phyloP scores from a whole-genome alignment of 2,888 invertebrate species.

The Sericinus montela region DNA sequence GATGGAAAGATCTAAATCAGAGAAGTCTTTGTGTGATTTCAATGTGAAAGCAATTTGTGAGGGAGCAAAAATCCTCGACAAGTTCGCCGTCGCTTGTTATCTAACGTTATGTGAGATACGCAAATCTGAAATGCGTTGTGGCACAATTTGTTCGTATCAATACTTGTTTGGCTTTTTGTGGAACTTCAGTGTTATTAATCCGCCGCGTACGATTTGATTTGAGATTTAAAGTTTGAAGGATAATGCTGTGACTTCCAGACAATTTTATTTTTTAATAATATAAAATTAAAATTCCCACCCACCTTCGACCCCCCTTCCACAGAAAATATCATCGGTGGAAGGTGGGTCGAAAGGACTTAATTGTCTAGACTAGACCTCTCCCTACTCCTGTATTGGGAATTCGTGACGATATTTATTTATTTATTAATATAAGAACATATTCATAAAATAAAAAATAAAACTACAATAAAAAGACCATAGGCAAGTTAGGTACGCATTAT shows the following conservation, averaged over 20 bases:
- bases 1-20: constrained; percentile 13
- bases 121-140: constrained; percentile 12
- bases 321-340: too few relatives aligned
- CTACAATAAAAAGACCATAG: too few relatives aligned
- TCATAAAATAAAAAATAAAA: too few relatives aligned
- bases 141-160: constrained; percentile 23
- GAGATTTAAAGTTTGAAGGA: not conserved
- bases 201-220: constrained; percentile 6
- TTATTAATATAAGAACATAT: too few relatives aligned
- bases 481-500: too few relatives aligned
- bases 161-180: constrained; percentile 10
- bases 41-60: constrained; percentile 20
- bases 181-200: constrained; percentile 8
- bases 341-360: too few relatives aligned
- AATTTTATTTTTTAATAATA: too few relatives aligned
- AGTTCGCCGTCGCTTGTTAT: constrained; percentile 23
- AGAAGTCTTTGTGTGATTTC: constrained; percentile 18
- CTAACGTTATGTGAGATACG: constrained; percentile 18
- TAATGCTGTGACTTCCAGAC: not conserved
- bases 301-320: too few relatives aligned
- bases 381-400: too few relatives aligned
- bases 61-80: constrained; percentile 18
- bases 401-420: too few relatives aligned
- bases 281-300: too few relatives aligned
- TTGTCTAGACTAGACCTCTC: too few relatives aligned